phyloP scores from a whole-genome alignment of 2,888 invertebrate species.

The Tipula confusa region DNA sequence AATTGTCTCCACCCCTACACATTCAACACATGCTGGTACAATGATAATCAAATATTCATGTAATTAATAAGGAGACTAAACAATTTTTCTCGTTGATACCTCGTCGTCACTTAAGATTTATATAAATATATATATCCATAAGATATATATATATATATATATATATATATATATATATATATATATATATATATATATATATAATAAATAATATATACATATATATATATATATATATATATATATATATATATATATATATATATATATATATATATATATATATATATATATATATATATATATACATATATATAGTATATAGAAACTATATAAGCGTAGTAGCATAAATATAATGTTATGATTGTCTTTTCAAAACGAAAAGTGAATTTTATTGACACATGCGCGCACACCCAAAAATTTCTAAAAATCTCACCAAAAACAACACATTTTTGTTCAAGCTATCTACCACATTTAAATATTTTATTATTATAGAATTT shows the following conservation, averaged over 20 bases:
- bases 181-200: too few relatives aligned
- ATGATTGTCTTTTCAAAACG: neutral
- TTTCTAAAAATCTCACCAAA: neutral
- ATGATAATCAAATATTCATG: neutral
- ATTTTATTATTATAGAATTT: neutral
- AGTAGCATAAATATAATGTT: too few relatives aligned
- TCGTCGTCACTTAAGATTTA: neutral
- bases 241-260: too few relatives aligned
- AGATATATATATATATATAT: too few relatives aligned
- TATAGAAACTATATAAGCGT: too few relatives aligned
- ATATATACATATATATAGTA: too few relatives aligned
- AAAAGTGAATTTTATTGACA: neutral
- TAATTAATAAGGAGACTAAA: neutral
- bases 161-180: too few relatives aligned
- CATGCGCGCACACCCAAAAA: neutral
- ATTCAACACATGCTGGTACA: neutral
- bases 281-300: too few relatives aligned
- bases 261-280: too few relatives aligned
- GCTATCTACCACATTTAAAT: neutral
- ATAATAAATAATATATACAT: too few relatives aligned
- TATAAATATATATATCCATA: too few relatives aligned
- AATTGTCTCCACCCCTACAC: neutral
- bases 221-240: too few relatives aligned
- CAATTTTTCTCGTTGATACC: neutral
- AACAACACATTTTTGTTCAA: neutral